phyloP scores from a whole-genome alignment of 2,113 vertebrate genomes.

The Megaptera novaeangliae region DNA sequence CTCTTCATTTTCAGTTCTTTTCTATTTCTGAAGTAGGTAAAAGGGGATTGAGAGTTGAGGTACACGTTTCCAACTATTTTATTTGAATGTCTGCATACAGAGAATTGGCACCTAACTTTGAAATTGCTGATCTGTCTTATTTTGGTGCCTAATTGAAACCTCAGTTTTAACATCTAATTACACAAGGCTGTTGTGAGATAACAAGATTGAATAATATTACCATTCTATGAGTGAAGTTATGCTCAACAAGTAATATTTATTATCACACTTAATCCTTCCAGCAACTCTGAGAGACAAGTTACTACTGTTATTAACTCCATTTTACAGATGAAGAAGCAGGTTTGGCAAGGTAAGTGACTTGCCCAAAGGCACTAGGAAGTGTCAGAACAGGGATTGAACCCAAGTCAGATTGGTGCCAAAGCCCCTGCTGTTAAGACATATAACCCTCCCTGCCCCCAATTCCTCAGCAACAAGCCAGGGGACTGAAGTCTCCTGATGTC shows the following conservation, averaged over 20 bases:
- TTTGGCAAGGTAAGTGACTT: fast-evolving
- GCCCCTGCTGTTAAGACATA: background rate
- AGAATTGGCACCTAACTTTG: background rate
- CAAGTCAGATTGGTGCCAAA: background rate
- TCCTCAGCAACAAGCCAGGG: background rate
- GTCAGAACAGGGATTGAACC: background rate
- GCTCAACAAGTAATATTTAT: background rate
- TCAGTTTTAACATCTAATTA: background rate
- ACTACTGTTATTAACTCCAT: background rate
- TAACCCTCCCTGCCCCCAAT: background rate
- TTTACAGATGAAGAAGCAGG: background rate
- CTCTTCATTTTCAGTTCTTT: background rate
- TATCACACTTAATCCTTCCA: background rate
- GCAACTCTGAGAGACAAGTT: background rate
- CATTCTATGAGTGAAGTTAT: background rate
- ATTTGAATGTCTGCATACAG: background rate
- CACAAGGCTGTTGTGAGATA: background rate
- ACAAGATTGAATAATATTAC: background rate
- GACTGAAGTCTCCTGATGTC: no score
- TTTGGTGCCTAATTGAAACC: background rate
- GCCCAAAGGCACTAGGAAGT: background rate
- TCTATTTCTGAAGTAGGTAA: background rate
- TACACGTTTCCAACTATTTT: background rate
- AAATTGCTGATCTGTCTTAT: background rate
- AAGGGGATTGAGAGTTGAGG: background rate